Evolutionary conservation across 35 echinoderm and acorn worm genomes (phyloP), one percentile per base, ranked within the genome.

Genomic region (Diadema setosum): DNA sequence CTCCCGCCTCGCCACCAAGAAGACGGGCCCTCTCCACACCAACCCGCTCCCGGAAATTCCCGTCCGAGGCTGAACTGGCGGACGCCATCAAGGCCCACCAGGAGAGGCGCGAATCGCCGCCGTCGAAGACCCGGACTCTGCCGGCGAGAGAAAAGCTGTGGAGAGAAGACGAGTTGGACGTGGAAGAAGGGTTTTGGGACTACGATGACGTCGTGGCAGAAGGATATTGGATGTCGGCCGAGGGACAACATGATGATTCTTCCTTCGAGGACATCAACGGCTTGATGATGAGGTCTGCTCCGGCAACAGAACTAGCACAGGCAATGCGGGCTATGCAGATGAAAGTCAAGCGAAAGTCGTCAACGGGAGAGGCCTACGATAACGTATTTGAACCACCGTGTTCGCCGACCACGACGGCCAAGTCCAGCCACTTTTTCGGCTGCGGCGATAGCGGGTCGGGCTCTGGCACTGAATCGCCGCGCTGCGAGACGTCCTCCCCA

Each of bases 1-100:
- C 81, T 29, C 88, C 88, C 20, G 64, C 60, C 5, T 90, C 88
- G 15, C 88, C 88, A 45, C 56, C 88, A 15, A 26, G 88, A 25
- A 67, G 80, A 65, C 32, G 88, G 27, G 88, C 88, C n/a, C 88
- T 90, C 15, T 90, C 88, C 60, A 90, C 88, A 5, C 88, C 88
- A 3, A 84, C 88, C 9, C 58, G 80, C 45, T 83, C 81, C 20
- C 56, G 88, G 27, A 90, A 90, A 40, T 83, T 90, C 25, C 88
- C 88, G 24, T 83, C 60, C 12, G 88, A 90, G 39, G 78, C 81
- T 20, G 88, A 90, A 59, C 37, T 90, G 31, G 80, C 45, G n/a
- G 88, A 84, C 57, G 63, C 88, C 81, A 90, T 74, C 81, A 73
- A 90, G 29, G 59, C 80, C 34, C 88, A 82, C 58, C 57, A 90